These are phyloP conservation scores for Drosophila santomea DNA, from an alignment of 1,140 invertebrate species.

Conservation along the genomic window DNA sequence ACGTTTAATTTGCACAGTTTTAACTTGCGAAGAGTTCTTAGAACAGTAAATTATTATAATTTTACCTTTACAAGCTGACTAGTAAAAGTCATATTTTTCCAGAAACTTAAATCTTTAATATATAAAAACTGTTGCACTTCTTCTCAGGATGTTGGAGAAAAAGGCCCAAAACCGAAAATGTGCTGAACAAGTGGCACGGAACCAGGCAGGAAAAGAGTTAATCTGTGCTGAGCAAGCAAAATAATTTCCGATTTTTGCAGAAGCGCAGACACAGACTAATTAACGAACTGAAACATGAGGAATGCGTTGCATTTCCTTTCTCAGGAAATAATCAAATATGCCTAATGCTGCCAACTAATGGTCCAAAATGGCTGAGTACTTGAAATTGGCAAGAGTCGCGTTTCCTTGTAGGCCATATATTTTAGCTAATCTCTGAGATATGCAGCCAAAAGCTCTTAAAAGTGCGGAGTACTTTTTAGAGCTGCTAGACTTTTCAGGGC, in stretches of 20 bases:
- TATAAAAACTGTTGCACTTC: too few species aligned
- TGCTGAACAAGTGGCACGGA: not conserved
- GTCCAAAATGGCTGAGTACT: not conserved
- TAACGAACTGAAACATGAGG: slow-evolving; percentile 11
- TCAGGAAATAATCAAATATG: slow-evolving; percentile 14
- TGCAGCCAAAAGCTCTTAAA: slow-evolving; percentile 12
- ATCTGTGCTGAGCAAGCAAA: slow-evolving; percentile 14
- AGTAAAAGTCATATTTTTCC: not conserved
- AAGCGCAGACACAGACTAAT: slow-evolving; percentile 1
- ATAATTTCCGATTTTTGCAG: slow-evolving; percentile 17
- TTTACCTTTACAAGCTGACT: too few species aligned
- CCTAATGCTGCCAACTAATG: slow-evolving; percentile 14
- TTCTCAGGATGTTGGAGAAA: not conserved
- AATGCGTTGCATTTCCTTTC: slow-evolving; percentile 11
- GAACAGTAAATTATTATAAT: not conserved
- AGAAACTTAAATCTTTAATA: not conserved
- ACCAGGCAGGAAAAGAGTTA: slow-evolving; percentile 5
- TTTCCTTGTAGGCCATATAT: slow-evolving; percentile 4
- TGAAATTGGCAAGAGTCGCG: slow-evolving; percentile 3
- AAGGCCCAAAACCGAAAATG: not conserved
- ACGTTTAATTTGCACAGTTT: not conserved
- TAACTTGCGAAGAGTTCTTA: not conserved
- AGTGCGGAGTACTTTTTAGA: slow-evolving; percentile 6
- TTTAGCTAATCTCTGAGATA: slow-evolving; percentile 3
- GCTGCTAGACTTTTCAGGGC: slow-evolving; percentile 2